Evolutionary conservation across 2,113 vertebrate species (phyloP), one percentile per base, ranked within the genome.

Genomic region (Macroglossus sobrinus): DNA sequence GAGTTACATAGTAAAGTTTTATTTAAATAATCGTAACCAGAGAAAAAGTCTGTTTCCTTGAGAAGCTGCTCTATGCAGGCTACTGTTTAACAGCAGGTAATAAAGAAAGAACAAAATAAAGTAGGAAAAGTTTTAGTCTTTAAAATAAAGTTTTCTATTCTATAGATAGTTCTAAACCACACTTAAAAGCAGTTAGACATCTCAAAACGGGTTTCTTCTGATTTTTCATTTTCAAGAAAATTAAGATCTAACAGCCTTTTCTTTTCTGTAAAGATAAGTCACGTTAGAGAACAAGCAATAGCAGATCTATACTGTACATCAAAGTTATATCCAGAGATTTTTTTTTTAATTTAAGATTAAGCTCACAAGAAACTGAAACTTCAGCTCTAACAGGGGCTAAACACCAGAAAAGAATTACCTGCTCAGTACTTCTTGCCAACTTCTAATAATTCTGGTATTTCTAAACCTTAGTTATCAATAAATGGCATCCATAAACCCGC

Each of bases 11-110:
- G 96, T 97, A 97, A 98, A 98, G 96, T 94, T 97, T 97, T 97
- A 98, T 97, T 98, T 98, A 98, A 98, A 98, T 97, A 97, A 98
- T 96, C 95, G 94, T 97, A 98, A 92, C 97, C 95, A 93, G 92
- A 40, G 87, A 96, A 96, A 96, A 97, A 97, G 92, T 33, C 64
- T 94, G 80, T 97, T 97, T 97, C 94, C 94, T 80, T 95, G 88
- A 86, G 74, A 97, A 92, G 33, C 30, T 85, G 11, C 71, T 94
- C 64, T 82, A 91, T 1, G 45, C 55, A 94, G 38, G 18, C n/a
- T 92, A 38, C 30, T 92, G 22, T 84, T 90, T 72, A 97, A 87
- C 43, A 87, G 38, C 61, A 91, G n/a, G 33, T 45, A 93, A 55
- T 72, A 78, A 93, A 26, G 71, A 30, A 91, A 95, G 19, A 47